Evolutionary conservation across 35 echinoderm and acorn worm genomes (phyloP).

Genomic region (Apostichopus parvimensis): DNA sequence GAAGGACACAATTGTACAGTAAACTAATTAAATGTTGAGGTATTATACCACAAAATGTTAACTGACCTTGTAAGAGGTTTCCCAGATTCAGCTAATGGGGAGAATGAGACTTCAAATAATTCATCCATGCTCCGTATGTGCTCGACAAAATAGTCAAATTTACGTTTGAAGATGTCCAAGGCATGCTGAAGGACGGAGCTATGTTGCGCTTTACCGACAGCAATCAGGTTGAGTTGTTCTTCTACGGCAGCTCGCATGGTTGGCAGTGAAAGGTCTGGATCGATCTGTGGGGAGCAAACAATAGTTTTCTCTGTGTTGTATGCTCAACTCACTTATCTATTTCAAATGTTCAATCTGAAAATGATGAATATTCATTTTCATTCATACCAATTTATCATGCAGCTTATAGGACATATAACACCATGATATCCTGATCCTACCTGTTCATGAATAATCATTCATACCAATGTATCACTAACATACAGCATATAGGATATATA

Average conservation of each 20-base stretch:
- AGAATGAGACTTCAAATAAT: slow-evolving; percentile 96
- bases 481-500: no score
- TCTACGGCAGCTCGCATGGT: slow-evolving; percentile 95
- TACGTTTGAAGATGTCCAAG: slow-evolving; percentile 84
- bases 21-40: no score
- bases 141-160: slow-evolving; percentile 95
- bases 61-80: slow-evolving; percentile 92
- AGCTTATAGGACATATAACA: no score
- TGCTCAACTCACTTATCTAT: no score
- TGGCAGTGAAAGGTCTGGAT: slow-evolving; percentile 90
- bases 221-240: slow-evolving; percentile 91
- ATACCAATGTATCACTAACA: no score
- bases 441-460: no score
- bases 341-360: no score
- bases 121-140: slow-evolving; percentile 95
- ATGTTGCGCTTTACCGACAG: slow-evolving; percentile 68
- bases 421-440: no score
- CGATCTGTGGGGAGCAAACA: slow-evolving; percentile 68
- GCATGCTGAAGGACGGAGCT: slow-evolving; percentile 75
- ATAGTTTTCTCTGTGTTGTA: neutral
- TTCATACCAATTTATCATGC: no score
- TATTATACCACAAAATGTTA: no score
- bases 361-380: no score
- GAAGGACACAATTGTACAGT: no score
- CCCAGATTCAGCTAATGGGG: slow-evolving; percentile 80